A percentile compares a stretch with the other conserved stretches of the same genome.
These are phyloP conservation scores for Drosophila mimetica DNA, from an alignment of 2,888 invertebrate species.

Conservation along the genomic window DNA sequence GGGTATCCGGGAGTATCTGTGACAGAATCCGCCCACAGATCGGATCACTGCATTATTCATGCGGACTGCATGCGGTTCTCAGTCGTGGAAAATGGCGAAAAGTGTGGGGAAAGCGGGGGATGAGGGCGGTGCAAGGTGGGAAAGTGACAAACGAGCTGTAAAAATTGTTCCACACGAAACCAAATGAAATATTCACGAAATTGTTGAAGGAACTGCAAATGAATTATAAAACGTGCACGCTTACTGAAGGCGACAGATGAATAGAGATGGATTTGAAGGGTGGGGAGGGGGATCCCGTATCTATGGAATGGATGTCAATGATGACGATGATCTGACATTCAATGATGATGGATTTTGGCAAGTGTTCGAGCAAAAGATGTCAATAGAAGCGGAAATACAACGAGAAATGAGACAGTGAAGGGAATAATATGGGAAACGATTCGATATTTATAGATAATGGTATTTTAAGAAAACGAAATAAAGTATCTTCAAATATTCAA, in stretches of 20 bases:
- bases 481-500: too few relatives aligned
- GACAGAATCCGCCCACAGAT: conserved; percentile 47
- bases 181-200: conserved; percentile 71
- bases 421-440: not conserved
- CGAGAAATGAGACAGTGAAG: not conserved
- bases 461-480: not conserved
- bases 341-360: conserved; percentile 40
- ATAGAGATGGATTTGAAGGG: conserved; percentile 11
- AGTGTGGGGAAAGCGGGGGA: not conserved
- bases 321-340: conserved; percentile 44
- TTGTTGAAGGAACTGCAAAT: conserved; percentile 60
- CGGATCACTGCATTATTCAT: conserved; percentile 53
- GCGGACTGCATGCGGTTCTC: conserved; percentile 23
- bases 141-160: conserved; percentile 50
- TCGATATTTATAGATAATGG: too few relatives aligned
- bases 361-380: not conserved
- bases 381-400: conserved; percentile 8
- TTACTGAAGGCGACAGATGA: conserved; percentile 25
- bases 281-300: not conserved
- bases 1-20: conserved; percentile 18
- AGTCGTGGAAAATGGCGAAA: not conserved
- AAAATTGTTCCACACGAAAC: conserved; percentile 38
- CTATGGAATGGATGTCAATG: conserved; percentile 25
- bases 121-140: conserved; percentile 28
- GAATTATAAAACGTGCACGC: conserved; percentile 67